Conservation (phyloP, 2,113 vertebrate genomes). For the Oreochromis niloticus region DNA sequence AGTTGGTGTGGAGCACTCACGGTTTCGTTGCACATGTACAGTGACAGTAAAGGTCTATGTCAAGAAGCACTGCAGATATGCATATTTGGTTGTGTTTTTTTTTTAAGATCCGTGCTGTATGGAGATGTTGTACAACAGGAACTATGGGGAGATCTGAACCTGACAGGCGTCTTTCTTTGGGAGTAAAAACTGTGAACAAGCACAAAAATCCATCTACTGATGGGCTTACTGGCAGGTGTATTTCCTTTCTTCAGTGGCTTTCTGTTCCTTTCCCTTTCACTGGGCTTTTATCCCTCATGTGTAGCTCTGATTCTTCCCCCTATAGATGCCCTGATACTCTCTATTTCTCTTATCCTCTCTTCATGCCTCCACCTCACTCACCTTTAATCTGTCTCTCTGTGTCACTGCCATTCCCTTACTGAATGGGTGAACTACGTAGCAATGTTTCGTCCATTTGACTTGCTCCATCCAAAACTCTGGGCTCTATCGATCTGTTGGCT, state of each 20-base stretch:
- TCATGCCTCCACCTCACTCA: neutral
- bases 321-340: neutral
- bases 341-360: neutral
- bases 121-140: neutral
- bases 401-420: neutral
- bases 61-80: neutral
- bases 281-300: neutral
- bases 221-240: neutral
- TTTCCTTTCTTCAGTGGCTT: neutral
- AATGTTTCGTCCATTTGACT: neutral
- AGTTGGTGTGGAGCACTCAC: neutral
- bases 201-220: neutral
- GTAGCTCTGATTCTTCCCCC: neutral
- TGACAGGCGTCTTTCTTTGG: neutral
- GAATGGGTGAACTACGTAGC: neutral
- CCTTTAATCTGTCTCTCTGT: neutral
- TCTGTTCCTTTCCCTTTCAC: neutral
- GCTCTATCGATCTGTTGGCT: conserved; percentile 31
- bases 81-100: neutral
- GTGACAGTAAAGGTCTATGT: neutral
- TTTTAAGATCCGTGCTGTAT: fast-evolving
- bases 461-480: neutral
- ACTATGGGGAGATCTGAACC: neutral
- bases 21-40: neutral
- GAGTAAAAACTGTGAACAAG: conserved; percentile 6